A percentile compares a stretch with the other conserved stretches of the same genome.
Conservation (phyloP, 2,797 vertebrate genomes). For the Myotis vivesi region DNA sequence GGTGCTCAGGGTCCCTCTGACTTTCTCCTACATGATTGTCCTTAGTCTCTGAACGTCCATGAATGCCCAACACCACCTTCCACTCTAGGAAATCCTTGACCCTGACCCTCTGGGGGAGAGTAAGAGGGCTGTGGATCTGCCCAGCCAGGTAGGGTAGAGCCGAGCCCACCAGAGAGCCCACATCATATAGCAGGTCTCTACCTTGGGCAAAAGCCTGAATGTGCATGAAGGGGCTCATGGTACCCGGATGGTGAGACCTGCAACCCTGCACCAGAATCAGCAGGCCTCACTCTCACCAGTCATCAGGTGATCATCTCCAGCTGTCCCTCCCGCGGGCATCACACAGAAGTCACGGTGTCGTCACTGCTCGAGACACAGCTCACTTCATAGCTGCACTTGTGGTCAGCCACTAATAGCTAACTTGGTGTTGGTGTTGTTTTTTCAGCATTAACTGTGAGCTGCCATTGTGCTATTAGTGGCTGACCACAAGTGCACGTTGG, state of each 20-base stretch:
- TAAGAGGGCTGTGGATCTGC: not conserved
- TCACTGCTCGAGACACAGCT: not conserved
- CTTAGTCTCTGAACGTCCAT: not conserved
- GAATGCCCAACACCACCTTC: not conserved
- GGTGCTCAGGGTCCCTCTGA: not conserved
- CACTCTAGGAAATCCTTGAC: not conserved
- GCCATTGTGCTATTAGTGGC: not conserved
- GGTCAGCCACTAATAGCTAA: not conserved
- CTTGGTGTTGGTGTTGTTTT: not conserved
- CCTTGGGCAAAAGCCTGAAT: not conserved
- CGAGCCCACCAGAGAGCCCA: not conserved
- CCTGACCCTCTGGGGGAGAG: not conserved
- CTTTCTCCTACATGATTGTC: not conserved
- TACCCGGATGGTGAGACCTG: fast-evolving
- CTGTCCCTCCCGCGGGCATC: not conserved
- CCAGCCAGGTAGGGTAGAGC: too few relatives aligned
- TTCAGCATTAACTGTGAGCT: not conserved
- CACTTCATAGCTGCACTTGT: not conserved
- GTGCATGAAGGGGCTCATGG: not conserved
- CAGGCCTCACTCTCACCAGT: not conserved
- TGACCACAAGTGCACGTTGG: too few relatives aligned
- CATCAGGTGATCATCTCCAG: not conserved
- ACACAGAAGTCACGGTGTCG: not conserved
- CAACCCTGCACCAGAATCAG: not conserved
- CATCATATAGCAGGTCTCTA: not conserved